Evolutionary conservation across 2,888 invertebrate genomes (phyloP).

Genomic region (Diaphora mendica): DNA sequence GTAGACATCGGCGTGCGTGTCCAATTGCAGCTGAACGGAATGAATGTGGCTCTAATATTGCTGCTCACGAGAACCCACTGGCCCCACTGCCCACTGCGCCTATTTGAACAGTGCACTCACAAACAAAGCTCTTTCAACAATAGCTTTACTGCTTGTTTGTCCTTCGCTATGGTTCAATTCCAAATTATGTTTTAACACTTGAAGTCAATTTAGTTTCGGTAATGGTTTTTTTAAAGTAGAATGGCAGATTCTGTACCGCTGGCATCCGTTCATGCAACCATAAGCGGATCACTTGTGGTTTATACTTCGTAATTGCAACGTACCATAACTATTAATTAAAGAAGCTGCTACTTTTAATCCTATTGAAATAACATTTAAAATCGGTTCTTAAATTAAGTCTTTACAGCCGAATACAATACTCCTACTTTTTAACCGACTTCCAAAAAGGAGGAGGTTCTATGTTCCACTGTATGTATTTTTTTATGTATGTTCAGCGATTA

Average conservation of each 20-base stretch:
- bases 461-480: too few relatives aligned
- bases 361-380: too few relatives aligned
- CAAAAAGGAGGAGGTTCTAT: too few relatives aligned
- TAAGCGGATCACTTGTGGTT: too few relatives aligned
- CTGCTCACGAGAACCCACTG: conserved; percentile 37
- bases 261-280: too few relatives aligned
- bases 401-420: background rate
- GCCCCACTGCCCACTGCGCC: conserved; percentile 21
- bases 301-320: background rate
- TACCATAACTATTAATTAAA: background rate
- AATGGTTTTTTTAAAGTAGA: background rate
- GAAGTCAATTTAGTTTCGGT: background rate
- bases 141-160: conserved; percentile 7
- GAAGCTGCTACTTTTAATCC: too few relatives aligned
- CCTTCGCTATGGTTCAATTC: conserved; percentile 10
- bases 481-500: too few relatives aligned
- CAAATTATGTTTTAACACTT: conserved; percentile 4
- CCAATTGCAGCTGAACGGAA: conserved; percentile 40
- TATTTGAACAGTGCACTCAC: conserved; percentile 27
- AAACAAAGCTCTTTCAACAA: conserved; percentile 22
- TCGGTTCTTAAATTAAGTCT: too few relatives aligned
- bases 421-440: too few relatives aligned
- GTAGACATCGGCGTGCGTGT: conserved; percentile 37
- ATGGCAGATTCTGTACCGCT: too few relatives aligned
- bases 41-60: conserved; percentile 31